A percentile compares a stretch with the other conserved stretches of the same genome.
These are phyloP conservation scores for Emydocephalus ijimae DNA, from an alignment of 2,113 vertebrate genomes.

Conservation along the genomic window DNA sequence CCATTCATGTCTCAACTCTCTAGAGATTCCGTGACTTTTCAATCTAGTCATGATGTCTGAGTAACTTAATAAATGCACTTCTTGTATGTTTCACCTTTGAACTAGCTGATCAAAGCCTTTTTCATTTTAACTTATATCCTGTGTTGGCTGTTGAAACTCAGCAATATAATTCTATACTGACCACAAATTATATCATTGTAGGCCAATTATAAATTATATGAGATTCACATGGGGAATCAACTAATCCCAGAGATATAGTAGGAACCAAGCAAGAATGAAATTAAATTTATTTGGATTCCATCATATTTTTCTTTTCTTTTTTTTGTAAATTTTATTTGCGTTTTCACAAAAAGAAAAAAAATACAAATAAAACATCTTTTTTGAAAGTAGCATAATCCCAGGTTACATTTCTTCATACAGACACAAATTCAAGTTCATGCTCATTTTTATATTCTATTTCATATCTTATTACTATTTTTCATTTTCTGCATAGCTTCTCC, in stretches of 20 bases:
- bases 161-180: neutral
- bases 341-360: too few relatives aligned
- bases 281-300: neutral
- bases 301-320: neutral
- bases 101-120: neutral
- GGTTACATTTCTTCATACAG: too few relatives aligned
- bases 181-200: neutral
- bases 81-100: neutral
- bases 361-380: too few relatives aligned
- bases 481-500: too few relatives aligned
- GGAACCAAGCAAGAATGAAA: neutral
- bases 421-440: too few relatives aligned
- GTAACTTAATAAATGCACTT: neutral
- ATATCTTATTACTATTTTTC: too few relatives aligned
- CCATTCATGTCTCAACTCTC: neutral
- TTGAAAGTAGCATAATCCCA: too few relatives aligned
- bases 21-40: neutral
- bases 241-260: neutral
- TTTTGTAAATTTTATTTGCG: too few relatives aligned
- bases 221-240: neutral
- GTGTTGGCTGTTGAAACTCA: neutral
- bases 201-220: neutral
- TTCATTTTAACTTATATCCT: neutral
- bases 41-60: neutral
- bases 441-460: too few relatives aligned